A percentile compares a stretch with the other conserved stretches of the same genome.
phyloP scores from a whole-genome alignment of 92 coral and sea anemone genomes.

The Heliopora coerulea region DNA sequence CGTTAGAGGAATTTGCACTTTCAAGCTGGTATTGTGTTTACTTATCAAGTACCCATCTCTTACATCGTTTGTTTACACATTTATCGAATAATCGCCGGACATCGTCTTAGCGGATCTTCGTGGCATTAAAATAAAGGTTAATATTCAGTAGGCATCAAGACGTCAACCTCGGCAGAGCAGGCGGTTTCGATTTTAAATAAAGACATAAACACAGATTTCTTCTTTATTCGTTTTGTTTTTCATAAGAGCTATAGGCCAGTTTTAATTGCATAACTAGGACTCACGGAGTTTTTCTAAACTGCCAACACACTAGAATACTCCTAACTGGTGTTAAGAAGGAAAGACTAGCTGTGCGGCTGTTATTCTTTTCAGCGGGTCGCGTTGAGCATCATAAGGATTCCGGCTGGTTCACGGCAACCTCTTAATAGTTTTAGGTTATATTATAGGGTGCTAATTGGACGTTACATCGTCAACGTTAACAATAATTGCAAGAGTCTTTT shows the following conservation, averaged over 20 bases:
- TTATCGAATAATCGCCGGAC: background rate
- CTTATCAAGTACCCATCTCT: background rate
- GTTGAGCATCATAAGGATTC: background rate
- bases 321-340: background rate
- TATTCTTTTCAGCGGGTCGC: background rate
- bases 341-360: background rate
- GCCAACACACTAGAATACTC: background rate
- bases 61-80: background rate
- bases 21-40: background rate
- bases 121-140: too few species aligned
- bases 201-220: too few species aligned
- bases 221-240: too few species aligned
- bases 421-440: background rate
- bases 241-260: too few species aligned
- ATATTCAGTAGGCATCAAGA: too few species aligned
- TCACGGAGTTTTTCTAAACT: background rate
- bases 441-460: background rate
- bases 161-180: too few species aligned
- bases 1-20: constrained; percentile 1
- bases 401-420: background rate
- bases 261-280: background rate
- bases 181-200: too few species aligned
- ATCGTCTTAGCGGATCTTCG: background rate
- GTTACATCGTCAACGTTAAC: background rate
- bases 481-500: too few species aligned